phyloP scores from a whole-genome alignment of 2,888 invertebrate species.

The Biston betularia region DNA sequence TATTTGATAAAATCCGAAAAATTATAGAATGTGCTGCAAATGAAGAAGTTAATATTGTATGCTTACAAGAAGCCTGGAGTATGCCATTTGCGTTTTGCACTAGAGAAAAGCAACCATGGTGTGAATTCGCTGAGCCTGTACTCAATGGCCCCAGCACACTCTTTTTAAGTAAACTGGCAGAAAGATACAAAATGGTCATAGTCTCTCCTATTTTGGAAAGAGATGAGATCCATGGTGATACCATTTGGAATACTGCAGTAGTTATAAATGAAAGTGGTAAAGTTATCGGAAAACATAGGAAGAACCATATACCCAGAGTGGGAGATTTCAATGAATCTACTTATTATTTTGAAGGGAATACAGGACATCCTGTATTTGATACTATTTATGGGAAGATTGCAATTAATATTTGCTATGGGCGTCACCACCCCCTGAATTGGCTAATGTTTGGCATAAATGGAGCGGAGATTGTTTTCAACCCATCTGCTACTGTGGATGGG shows the following conservation, averaged over 20 bases:
- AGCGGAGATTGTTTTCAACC: conserved; percentile 99
- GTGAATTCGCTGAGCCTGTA: conserved; percentile 97
- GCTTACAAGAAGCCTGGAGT: conserved; percentile 99
- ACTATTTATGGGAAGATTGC: conserved; percentile 96
- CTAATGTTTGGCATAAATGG: conserved; percentile 99
- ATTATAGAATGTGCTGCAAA: conserved; percentile 92
- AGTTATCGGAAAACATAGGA: conserved; percentile 97
- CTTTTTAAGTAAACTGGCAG: conserved; percentile 92
- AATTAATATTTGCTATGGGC: conserved; percentile 98
- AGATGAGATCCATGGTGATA: conserved; percentile 94
- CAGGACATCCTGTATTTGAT: conserved; percentile 97
- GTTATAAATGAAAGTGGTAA: conserved; percentile 95
- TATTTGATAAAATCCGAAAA: conserved; percentile 90
- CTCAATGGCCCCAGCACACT: conserved; percentile 93
- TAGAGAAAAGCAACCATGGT: conserved; percentile 98
- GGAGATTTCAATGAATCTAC: conserved; percentile 99
- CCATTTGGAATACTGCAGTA: conserved; percentile 98
- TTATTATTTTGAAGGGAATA: conserved; percentile 98
- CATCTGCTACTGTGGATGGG: conserved; percentile 96
- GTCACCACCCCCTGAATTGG: conserved; percentile 99
- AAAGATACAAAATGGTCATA: conserved; percentile 96
- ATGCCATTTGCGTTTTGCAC: conserved; percentile 99
- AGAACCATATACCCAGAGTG: conserved; percentile 99
- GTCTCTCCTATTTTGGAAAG: conserved; percentile 98
- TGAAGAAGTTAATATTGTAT: conserved; percentile 94